Evolutionary conservation across 37 sponge, comb jelly and placozoan species (phyloP), one percentile per base, ranked within the genome.

Genomic region (Aplysina aerophoba): DNA sequence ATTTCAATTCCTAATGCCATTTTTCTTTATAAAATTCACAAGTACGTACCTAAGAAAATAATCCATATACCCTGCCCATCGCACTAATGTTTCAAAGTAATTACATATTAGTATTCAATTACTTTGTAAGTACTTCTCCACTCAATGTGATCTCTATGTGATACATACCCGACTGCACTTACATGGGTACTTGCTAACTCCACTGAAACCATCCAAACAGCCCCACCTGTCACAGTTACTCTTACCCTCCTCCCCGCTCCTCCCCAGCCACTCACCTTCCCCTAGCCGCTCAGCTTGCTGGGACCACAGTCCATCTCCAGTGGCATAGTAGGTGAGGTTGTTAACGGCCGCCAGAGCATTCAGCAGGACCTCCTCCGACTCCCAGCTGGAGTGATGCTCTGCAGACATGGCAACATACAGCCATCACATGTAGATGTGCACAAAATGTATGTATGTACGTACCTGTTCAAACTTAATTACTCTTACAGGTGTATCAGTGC

Each of bases 271-370:
- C 93, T 87, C 57, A 93, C 93, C 57, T 4, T 79, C 31, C 14
- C 89, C 64, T 0, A 93, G 33, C 13, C 82, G 72, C 13, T 34
- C 31, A 17, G 75, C 81, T 27, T 61, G 56, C 63, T 65, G 57
- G 22, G 33, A 57, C 31, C 91, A 21, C 44, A 4, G 58, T 63
- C 85, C 84, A 33, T 25, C 85, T 24, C 58, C 33, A 11, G 69
- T 41, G 19, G 71, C 57, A 39, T 92, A 92, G 80, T 55, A 94
- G 58, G 93, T 82, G 59, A 94, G 79, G 63, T 94, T 94, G 71
- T 89, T 92, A 53, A 94, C 81, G 6, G 94, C 79, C 21, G 83
- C 90, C 71, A 92, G 58, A 22, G 88, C 69, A 57, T 94, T 91
- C 38, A 81, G 30, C 17, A 86, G 66, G 36, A 94, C 73, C 81